Evolutionary conservation across 2,797 vertebrate species (phyloP).

Genomic region (Adelosebastes latens): DNA sequence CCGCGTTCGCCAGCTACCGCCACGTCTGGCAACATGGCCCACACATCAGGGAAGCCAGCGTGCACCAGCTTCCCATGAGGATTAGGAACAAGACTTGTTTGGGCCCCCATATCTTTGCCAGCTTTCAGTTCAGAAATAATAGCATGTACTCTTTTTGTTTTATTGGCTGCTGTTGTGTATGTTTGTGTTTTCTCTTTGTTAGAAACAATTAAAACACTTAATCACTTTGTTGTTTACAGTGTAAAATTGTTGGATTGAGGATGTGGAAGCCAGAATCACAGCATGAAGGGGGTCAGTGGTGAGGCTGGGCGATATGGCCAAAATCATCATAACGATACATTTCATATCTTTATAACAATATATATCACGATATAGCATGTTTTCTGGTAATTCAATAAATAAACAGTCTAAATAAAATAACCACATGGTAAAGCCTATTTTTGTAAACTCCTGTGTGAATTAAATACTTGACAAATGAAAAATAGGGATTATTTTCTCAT

Average conservation of each 20-base stretch:
- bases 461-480: too few relatives aligned
- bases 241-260: background rate
- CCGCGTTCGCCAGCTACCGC: slow-evolving; percentile 70
- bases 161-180: background rate
- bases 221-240: background rate
- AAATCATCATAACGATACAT: too few relatives aligned
- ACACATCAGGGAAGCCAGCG: slow-evolving; percentile 70
- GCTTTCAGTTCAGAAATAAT: slow-evolving; percentile 45
- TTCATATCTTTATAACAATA: too few relatives aligned
- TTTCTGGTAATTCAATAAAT: too few relatives aligned
- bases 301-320: too few relatives aligned
- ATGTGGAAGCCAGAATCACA: background rate
- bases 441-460: too few relatives aligned
- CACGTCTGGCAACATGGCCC: slow-evolving; percentile 80
- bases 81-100: slow-evolving; percentile 71
- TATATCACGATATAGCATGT: too few relatives aligned
- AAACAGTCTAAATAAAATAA: too few relatives aligned
- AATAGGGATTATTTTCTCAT: too few relatives aligned
- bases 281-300: background rate
- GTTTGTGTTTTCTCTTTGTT: slow-evolving; percentile 4
- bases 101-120: slow-evolving; percentile 41
- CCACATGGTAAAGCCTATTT: too few relatives aligned
- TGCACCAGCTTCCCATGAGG: slow-evolving; percentile 76
- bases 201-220: background rate
- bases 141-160: background rate